These are phyloP conservation scores for Tenodera sinensis DNA, from an alignment of 2,888 invertebrate species.

Conservation along the genomic window DNA sequence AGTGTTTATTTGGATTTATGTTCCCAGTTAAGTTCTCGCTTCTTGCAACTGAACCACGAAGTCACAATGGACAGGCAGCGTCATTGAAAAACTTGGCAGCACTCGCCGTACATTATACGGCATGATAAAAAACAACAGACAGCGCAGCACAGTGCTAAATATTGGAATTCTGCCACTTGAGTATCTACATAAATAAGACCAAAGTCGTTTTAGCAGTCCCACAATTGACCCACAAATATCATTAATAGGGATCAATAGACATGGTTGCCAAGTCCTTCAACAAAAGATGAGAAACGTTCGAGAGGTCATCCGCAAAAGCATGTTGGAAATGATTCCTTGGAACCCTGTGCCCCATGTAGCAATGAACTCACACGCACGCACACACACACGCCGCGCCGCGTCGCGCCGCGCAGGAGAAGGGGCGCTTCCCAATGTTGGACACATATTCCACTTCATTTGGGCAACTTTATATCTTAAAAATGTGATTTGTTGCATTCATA, in stretches of 20 bases:
- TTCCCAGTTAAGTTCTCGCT: no score
- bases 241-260: background rate
- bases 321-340: background rate
- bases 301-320: background rate
- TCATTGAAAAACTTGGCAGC: background rate
- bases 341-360: background rate
- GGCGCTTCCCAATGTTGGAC: no score
- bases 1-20: no score
- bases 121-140: background rate
- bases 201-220: background rate
- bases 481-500: no score
- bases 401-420: no score
- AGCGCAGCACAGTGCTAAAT: background rate
- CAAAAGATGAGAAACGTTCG: background rate
- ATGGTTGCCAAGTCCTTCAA: background rate
- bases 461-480: no score
- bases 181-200: background rate
- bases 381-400: no score
- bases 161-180: background rate
- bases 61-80: background rate
- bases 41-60: background rate
- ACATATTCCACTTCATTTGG: no score
- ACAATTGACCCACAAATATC: background rate
- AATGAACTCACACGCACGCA: no score
- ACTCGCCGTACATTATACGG: background rate